Base-by-base conservation (phyloP, 2,797 vertebrate species). In the Rhabdophis nuchalis region DNA sequence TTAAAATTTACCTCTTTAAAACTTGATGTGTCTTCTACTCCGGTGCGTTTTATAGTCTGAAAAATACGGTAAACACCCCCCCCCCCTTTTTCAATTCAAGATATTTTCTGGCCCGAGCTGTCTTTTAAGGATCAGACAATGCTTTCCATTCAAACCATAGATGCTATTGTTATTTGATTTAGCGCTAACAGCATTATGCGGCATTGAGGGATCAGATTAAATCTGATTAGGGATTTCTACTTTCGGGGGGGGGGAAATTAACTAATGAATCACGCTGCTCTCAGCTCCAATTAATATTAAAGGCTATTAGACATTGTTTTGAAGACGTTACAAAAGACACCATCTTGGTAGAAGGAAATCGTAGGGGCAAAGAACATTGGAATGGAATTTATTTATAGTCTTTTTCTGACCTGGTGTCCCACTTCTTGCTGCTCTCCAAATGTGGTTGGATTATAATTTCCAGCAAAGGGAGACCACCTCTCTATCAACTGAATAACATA, bases 281-380 rank as follows among this genome's bases (percentile, higher is more conserved):
- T 90, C 89, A 20, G 64, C 54, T 77, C 85, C 89, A 90, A 90
- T 87, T 82, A 93, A 77, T 90, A 93, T 86, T 87, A 92, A 87
- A 92, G 58, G 89, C 60, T 53, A 60, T 87, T 61, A 90, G 27
- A 41, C 25, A 50, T 50, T 87, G 87, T 60, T 82, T 54, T 60
- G 36, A 57, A 87, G 87, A 60, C 52, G 2, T 54, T n/a, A 57
- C 13, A 20, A 57, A 86, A 46, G 14, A 85, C 0, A 5, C 5
- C 91, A 86, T 90, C 0, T 90, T 54, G 72, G 50, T 0, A 0
- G 72, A 85, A 92, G 29, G 25, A 82, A 56, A 92, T 41, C 61
- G 91, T n/a, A 68, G 53, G 93, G 93, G 68, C 68, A 90, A 91
- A 91, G 92, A 89, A 77, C 57, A 54, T 6, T 64, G 57, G 36